Evolutionary conservation across 2,113 vertebrate species (phyloP).

Genomic region (Peucedramus taeniatus): DNA sequence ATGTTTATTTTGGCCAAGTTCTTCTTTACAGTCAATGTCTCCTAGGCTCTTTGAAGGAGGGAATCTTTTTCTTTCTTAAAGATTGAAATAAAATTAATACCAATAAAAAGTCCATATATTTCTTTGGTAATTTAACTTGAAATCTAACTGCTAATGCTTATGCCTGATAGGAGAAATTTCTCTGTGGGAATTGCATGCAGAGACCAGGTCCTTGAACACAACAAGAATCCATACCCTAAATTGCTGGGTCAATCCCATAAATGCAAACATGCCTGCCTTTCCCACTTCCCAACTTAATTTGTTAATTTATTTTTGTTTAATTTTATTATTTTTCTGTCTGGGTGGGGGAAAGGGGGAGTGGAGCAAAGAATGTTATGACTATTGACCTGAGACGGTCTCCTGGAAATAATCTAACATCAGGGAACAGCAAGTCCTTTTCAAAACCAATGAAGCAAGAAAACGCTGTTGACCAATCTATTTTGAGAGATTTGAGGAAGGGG

Average conservation of each 20-base stretch:
- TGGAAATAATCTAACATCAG: slow-evolving; percentile 70
- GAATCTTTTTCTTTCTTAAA: not conserved
- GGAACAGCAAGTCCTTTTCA: slow-evolving; percentile 57
- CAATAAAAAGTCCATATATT: not conserved
- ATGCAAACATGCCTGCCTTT: not conserved
- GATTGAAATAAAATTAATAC: not conserved
- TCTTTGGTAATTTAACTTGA: not conserved
- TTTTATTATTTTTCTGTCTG: not conserved
- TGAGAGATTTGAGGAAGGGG: slow-evolving; percentile 4
- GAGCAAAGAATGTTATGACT: slow-evolving; percentile 16
- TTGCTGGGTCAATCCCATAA: not conserved
- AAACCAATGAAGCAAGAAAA: slow-evolving; percentile 70
- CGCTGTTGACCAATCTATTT: slow-evolving; percentile 59
- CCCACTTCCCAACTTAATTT: not conserved
- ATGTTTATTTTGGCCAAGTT: not conserved
- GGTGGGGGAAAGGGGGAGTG: not conserved
- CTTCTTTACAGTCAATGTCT: not conserved
- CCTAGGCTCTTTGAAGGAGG: not conserved
- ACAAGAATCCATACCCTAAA: not conserved
- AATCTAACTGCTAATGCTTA: not conserved
- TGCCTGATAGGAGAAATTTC: not conserved
- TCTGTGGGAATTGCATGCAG: not conserved
- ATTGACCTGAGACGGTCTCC: slow-evolving; percentile 62
- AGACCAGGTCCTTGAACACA: not conserved
- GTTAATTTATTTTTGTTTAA: not conserved